Base-by-base conservation (phyloP, 2,888 invertebrate species). In the Drosophila merina region DNA sequence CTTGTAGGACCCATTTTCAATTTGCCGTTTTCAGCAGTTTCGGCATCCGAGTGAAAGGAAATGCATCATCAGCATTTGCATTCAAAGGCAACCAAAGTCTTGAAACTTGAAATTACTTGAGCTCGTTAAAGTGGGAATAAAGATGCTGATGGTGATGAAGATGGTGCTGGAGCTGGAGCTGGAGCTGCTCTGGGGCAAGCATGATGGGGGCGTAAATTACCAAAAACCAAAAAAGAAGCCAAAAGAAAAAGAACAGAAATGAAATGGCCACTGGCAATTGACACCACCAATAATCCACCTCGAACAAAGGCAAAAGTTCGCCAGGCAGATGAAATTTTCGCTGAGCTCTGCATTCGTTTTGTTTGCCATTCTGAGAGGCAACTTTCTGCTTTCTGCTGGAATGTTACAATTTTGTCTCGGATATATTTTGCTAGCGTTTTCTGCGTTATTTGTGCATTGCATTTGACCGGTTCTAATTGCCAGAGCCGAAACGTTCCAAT, bases 31-130 rank as follows among this genome's bases (percentile, higher is more conserved):
- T 71, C 77, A 81, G 88, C 88, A 88, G 70, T 86, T 72, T 66
- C 50, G 57, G 60, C 60, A 64, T 44, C 74, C 74, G 68, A 45
- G 25, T 82, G 82, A 87, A 87, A 78, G 86, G 84, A 87, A 89
- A 57, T 89, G 87, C 87, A 89, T 47, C 77, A 78, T 87, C 87
- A 88, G 89, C 87, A 78, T 79, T 88, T 88, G 83, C 83, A 81
- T 80, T 86, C 72, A 70, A 26, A 20, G 67, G 55, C 67, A 38
- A 31, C 64, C 47, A 48, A 51, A 79, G 64, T 73, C 52, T 72
- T 52, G 72, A 72, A 70, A 73, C 80, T 81, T 76, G 86, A 81
- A 82, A 86, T 86, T 87, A 85, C 87, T 84, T 74, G 51, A 72
- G 64, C 63, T 64, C 64, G 64, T 64, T 64, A 66, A 64, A 64